A percentile compares a stretch with the other conserved stretches of the same genome.
Evolutionary conservation across 2,113 vertebrate species (phyloP).

Genomic region (Platysteira castanea): DNA sequence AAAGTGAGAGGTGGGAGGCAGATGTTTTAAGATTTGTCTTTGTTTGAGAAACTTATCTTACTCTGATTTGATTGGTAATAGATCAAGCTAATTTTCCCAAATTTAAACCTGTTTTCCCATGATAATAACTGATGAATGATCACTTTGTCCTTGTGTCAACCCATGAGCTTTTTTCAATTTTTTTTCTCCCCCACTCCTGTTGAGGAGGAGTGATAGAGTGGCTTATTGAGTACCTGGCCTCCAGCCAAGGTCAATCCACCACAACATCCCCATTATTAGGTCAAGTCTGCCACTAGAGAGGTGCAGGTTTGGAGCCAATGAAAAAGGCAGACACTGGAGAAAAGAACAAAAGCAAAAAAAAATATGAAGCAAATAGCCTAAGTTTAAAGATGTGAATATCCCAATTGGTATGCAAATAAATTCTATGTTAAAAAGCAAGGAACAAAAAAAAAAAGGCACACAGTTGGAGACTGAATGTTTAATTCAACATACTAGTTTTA

Average conservation of each 20-base stretch:
- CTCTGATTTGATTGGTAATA: neutral
- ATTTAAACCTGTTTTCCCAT: neutral
- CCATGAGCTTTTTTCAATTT: neutral
- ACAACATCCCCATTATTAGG: neutral
- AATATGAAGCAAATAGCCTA: neutral
- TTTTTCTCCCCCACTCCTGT: neutral
- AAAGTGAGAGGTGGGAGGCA: neutral
- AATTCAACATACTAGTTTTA: constrained; percentile 4
- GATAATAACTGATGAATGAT: neutral
- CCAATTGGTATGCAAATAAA: neutral
- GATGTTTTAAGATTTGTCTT: neutral
- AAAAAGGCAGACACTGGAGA: neutral
- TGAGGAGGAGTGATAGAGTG: neutral
- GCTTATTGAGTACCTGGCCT: neutral
- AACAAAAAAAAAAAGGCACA: neutral
- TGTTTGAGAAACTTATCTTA: neutral
- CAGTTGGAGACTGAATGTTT: neutral
- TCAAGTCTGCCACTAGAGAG: neutral
- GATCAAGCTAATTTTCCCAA: neutral
- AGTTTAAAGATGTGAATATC: neutral
- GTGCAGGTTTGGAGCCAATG: neutral
- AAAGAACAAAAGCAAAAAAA: neutral
- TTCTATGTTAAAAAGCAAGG: neutral
- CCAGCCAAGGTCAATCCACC: neutral
- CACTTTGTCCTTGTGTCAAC: neutral